phyloP scores from a whole-genome alignment of 1,140 invertebrate species.

The Pollicipes pollicipes region DNA sequence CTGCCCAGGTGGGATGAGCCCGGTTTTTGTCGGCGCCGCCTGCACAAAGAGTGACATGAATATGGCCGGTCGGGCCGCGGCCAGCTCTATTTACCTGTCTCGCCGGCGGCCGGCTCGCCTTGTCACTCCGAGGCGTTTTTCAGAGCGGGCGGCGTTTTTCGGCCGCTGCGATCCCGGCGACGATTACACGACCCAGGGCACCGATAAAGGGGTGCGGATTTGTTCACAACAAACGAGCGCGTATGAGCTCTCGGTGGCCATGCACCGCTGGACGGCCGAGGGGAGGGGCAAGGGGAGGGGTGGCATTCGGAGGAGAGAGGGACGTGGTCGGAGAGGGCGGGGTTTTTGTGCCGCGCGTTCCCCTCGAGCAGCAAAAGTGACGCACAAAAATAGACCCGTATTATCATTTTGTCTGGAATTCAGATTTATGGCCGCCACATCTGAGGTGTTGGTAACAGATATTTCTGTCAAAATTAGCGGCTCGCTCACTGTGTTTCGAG shows the following conservation, averaged over 20 bases:
- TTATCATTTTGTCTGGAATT: not conserved
- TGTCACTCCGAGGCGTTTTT: not conserved
- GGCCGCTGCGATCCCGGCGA: not conserved
- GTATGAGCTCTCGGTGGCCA: not conserved
- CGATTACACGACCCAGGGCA: not conserved
- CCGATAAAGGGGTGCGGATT: conserved; percentile 1
- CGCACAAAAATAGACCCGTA: not conserved
- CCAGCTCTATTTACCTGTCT: not conserved
- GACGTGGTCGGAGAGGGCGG: too few relatives aligned
- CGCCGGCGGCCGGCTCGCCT: not conserved
- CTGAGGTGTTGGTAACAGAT: not conserved
- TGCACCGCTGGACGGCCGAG: not conserved
- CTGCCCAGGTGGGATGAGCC: not conserved
- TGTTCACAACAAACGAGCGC: not conserved
- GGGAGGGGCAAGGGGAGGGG: not conserved
- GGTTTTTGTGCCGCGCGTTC: not conserved
- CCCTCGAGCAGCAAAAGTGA: not conserved
- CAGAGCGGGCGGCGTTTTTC: not conserved
- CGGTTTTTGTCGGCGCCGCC: not conserved
- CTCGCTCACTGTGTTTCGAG: not conserved
- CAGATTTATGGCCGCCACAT: not conserved
- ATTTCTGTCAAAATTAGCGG: not conserved
- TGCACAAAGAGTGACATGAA: conserved; percentile 1
- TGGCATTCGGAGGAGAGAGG: too few relatives aligned
- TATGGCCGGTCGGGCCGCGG: not conserved